phyloP scores from a whole-genome alignment of 2,888 invertebrate species.

The Sussaba pulchella region DNA sequence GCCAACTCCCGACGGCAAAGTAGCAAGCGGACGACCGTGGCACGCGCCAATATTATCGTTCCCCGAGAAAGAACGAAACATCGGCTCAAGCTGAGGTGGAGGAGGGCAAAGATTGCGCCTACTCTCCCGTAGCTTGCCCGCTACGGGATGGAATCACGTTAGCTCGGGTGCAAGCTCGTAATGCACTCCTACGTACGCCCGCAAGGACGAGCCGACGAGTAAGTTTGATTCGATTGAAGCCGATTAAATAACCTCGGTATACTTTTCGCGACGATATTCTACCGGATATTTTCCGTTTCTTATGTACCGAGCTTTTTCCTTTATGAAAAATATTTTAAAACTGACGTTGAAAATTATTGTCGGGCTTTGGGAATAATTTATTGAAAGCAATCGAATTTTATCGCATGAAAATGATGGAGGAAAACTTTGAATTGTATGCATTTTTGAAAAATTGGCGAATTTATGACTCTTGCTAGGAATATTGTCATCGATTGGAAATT shows the following conservation, averaged over 20 bases:
- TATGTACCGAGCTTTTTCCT: no score
- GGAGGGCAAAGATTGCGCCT: conserved; percentile 32
- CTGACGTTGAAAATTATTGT: no score
- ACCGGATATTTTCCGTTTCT: no score
- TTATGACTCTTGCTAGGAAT: no score
- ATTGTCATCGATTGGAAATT: no score
- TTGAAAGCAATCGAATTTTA: no score
- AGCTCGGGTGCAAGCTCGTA: conserved; percentile 20
- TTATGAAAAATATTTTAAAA: no score
- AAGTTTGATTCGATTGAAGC: conserved; percentile 60
- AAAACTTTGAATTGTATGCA: no score
- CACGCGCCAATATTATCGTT: conserved; percentile 68
- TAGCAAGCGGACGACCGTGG: conserved; percentile 42
- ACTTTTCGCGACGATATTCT: neutral
- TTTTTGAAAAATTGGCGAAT: no score
- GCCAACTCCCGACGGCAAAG: conserved; percentile 35
- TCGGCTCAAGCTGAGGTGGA: conserved; percentile 5
- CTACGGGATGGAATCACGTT: conserved; percentile 38
- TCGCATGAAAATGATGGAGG: no score
- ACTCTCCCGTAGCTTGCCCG: conserved; percentile 29
- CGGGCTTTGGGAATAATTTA: no score
- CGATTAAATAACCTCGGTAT: conserved; percentile 56
- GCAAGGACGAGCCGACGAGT: conserved; percentile 16
- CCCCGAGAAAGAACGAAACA: conserved; percentile 45
- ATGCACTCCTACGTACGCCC: conserved; percentile 24